phyloP scores from a whole-genome alignment of 2,797 vertebrate genomes.

The Acanthurus leucopareius region DNA sequence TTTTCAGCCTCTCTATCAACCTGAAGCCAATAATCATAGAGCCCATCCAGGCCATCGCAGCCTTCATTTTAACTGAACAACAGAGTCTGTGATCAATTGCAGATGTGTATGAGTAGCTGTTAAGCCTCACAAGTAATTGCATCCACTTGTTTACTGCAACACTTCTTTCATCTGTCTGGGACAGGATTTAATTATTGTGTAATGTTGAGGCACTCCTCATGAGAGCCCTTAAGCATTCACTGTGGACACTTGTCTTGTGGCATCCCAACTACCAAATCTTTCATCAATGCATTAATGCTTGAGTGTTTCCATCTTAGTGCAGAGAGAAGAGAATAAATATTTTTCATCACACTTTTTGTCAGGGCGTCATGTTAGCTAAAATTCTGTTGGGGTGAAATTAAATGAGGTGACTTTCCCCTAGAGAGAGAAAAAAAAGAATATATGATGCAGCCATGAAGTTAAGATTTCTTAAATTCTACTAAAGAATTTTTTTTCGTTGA shows the following conservation, averaged over 20 bases:
- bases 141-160: slow-evolving; percentile 39
- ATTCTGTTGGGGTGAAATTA: no score
- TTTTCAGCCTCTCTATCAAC: background rate
- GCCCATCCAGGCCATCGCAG: slow-evolving; percentile 13
- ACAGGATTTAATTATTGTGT: slow-evolving; percentile 32
- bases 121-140: slow-evolving; percentile 33
- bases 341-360: background rate
- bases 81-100: slow-evolving; percentile 34
- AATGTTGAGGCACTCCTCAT: background rate
- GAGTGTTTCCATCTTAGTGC: background rate
- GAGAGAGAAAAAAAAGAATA: no score
- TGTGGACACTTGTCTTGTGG: background rate
- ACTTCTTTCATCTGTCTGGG: slow-evolving; percentile 10
- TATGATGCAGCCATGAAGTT: no score
- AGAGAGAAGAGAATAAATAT: background rate
- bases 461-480: no score
- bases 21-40: slow-evolving; percentile 13
- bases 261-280: background rate
- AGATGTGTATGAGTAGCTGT: slow-evolving; percentile 5
- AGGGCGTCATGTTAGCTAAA: no score
- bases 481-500: no score
- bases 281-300: slow-evolving; percentile 17
- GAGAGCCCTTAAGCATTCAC: slow-evolving; percentile 8
- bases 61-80: background rate
- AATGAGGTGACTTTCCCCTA: no score